These are phyloP conservation scores for Pteria penguin DNA, from an alignment of 2,888 invertebrate species.

Conservation along the genomic window DNA sequence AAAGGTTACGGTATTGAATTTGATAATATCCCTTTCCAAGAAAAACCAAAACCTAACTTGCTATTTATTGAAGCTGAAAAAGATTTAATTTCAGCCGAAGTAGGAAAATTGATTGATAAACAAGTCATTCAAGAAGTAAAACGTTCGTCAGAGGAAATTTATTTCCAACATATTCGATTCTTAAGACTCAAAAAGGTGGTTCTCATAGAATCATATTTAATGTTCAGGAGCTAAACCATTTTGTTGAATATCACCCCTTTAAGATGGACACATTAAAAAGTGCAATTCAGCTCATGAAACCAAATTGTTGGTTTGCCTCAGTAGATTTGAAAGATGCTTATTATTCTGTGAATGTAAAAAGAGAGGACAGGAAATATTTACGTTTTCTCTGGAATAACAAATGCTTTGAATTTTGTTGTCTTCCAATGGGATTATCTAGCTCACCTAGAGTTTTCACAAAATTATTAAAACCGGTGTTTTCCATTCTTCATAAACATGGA, in stretches of 20 bases:
- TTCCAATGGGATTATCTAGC: constrained; percentile 42
- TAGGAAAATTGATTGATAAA: background rate
- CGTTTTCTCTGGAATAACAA: constrained; percentile 39
- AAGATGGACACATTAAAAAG: constrained; percentile 53
- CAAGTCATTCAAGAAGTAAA: background rate
- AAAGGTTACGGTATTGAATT: background rate
- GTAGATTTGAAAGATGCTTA: no score
- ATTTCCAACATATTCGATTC: constrained; percentile 41
- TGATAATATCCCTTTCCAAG: constrained; percentile 8
- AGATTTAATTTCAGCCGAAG: background rate
- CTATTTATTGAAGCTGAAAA: background rate
- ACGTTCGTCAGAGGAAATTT: constrained; percentile 10
- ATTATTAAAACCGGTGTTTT: constrained; percentile 37
- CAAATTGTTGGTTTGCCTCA: constrained; percentile 42
- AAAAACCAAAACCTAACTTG: background rate
- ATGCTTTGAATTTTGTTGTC: constrained; percentile 28
- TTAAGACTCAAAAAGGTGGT: constrained; percentile 38
- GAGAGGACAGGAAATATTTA: constrained; percentile 30
- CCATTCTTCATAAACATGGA: background rate
- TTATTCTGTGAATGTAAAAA: constrained; percentile 29
- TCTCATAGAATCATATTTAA: constrained; percentile 42
- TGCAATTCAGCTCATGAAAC: constrained; percentile 33
- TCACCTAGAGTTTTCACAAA: constrained; percentile 42
- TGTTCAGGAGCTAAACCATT: constrained; percentile 41
- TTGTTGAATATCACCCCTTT: constrained; percentile 43